Percentiles rank a stretch among this genome's conserved stretches.
Conservation (phyloP, 2,113 vertebrate species). For the Sander lucioperca region DNA sequence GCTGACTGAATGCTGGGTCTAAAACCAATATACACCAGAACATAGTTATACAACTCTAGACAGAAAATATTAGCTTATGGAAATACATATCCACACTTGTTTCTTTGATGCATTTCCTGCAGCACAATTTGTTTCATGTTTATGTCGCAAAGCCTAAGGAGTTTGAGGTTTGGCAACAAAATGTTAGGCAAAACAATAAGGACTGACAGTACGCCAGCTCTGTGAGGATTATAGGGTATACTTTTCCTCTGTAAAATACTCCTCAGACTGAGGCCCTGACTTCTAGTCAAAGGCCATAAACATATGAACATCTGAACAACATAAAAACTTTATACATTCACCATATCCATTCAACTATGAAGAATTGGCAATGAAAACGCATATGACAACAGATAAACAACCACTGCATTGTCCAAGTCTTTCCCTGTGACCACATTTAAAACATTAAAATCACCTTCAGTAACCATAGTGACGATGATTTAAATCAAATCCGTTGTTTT, state of each 20-base stretch:
- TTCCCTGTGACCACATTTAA: no score
- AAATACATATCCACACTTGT: neutral
- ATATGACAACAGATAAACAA: no score
- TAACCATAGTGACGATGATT: neutral
- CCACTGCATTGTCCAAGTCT: no score
- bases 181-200: slow-evolving; percentile 5
- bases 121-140: neutral
- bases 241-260: slow-evolving; percentile 17
- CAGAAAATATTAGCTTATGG: no score
- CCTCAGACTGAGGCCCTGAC: neutral
- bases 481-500: neutral
- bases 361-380: no score
- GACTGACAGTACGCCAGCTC: neutral
- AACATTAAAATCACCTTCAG: neutral
- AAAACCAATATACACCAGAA: neutral
- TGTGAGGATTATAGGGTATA: neutral
- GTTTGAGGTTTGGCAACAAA: slow-evolving; percentile 29
- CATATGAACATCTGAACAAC: no score
- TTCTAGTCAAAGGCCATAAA: neutral
- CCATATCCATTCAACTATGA: no score
- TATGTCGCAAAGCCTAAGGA: neutral
- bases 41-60: neutral
- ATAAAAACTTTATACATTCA: no score
- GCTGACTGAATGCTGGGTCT: neutral
- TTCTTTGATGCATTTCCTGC: neutral